Conservation (phyloP, 2,113 vertebrate genomes). For the Cinclus mexicanus region DNA sequence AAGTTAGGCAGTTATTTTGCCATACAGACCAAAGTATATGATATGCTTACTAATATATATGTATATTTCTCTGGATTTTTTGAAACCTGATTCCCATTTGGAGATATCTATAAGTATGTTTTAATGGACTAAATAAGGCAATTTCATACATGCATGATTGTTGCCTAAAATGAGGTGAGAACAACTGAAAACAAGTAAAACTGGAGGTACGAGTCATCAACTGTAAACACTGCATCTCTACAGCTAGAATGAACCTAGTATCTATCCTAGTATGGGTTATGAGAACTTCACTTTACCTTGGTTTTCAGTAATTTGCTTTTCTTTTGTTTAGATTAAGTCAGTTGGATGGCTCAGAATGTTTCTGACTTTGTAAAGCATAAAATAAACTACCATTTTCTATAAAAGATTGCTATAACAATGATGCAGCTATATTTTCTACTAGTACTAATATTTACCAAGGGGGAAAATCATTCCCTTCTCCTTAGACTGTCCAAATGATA, state of each 20-base stretch:
- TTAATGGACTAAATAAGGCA: neutral
- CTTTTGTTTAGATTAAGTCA: neutral
- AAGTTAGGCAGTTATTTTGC: neutral
- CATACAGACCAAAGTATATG: accelerated
- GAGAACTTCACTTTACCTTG: neutral
- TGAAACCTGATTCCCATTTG: neutral
- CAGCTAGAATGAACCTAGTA: neutral
- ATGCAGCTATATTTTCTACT: neutral
- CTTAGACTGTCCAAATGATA: neutral
- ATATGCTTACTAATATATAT: neutral
- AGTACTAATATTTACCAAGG: neutral
- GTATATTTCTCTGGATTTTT: neutral
- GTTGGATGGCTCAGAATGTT: neutral
- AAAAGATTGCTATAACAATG: neutral
- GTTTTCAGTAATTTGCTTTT: neutral
- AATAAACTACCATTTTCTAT: neutral
- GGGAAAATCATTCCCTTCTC: neutral
- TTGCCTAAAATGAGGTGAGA: neutral
- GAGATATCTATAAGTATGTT: neutral
- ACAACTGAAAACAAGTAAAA: neutral
- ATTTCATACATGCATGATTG: neutral
- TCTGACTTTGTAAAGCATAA: neutral
- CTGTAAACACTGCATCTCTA: neutral
- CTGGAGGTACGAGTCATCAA: neutral
- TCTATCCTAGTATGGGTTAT: neutral